phyloP scores from a whole-genome alignment of 2,113 vertebrate species.

The Dermatemys mawii region DNA sequence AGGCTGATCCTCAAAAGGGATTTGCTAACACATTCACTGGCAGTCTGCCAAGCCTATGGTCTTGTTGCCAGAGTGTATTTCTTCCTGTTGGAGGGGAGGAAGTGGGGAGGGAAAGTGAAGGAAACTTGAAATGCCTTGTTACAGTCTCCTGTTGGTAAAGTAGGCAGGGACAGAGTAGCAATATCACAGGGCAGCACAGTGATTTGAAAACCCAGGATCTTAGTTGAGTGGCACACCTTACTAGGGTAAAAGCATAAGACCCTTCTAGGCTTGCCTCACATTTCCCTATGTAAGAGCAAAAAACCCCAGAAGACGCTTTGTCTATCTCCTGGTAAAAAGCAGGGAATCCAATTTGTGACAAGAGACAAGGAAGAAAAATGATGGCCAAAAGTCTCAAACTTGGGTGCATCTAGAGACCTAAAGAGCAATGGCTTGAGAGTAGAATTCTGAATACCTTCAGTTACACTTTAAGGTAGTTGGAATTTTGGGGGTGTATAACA shows the following conservation, averaged over 20 bases:
- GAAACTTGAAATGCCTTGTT: constrained; percentile 19
- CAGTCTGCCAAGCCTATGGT: constrained; percentile 1
- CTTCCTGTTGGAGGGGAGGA: background rate
- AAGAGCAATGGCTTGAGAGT: background rate
- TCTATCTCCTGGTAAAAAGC: background rate
- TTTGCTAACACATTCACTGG: constrained; percentile 6
- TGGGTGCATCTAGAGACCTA: background rate
- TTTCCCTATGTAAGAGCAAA: background rate
- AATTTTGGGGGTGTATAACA: background rate
- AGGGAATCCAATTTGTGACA: background rate
- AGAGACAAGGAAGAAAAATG: background rate
- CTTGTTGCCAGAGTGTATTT: constrained; percentile 33
- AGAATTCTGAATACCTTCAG: background rate
- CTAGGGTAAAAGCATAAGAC: background rate
- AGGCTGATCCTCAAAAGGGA: constrained; percentile 32
- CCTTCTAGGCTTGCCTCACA: background rate
- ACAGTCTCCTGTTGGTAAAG: background rate
- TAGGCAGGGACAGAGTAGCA: background rate
- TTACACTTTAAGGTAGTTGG: background rate
- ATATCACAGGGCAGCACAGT: background rate
- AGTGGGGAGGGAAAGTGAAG: background rate
- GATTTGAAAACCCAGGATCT: background rate
- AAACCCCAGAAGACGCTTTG: background rate
- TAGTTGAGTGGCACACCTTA: background rate
- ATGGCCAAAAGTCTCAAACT: background rate